These are phyloP conservation scores for Rhaphigaster nebulosa DNA, from an alignment of 2,888 invertebrate genomes.

Conservation along the genomic window DNA sequence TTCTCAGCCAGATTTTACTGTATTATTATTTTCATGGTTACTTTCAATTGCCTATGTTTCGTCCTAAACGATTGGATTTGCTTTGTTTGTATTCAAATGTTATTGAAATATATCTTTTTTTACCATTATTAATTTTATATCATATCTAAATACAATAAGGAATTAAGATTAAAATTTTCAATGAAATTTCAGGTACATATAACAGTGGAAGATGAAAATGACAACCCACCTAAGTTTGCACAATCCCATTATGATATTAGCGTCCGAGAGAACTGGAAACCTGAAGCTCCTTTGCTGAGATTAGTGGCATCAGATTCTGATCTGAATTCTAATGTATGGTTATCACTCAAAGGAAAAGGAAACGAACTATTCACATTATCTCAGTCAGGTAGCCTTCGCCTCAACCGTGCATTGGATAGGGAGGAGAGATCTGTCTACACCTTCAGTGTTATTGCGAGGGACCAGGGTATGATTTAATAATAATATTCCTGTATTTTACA, in stretches of 20 bases:
- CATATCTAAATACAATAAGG: too few relatives aligned
- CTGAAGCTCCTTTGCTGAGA: constrained; percentile 68
- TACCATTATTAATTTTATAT: too few relatives aligned
- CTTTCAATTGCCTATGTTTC: too few relatives aligned
- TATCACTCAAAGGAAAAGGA: constrained; percentile 79
- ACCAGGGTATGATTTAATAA: constrained; percentile 70
- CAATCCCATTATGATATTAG: constrained; percentile 79
- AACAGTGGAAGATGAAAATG: constrained; percentile 87
- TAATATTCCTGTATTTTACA: neutral
- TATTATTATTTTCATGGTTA: too few relatives aligned
- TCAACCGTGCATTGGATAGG: constrained; percentile 77
- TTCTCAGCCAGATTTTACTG: too few relatives aligned
- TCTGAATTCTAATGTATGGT: constrained; percentile 77
- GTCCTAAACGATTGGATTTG: too few relatives aligned
- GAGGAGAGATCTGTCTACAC: constrained; percentile 80
- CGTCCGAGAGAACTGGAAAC: constrained; percentile 82
- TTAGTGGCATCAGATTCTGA: constrained; percentile 53
- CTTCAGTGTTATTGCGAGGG: constrained; percentile 81
- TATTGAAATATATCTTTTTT: too few relatives aligned
- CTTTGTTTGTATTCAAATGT: too few relatives aligned
- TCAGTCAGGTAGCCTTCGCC: constrained; percentile 75
- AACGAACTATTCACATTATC: constrained; percentile 81
- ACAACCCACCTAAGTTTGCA: constrained; percentile 87
- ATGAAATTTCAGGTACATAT: constrained; percentile 73
- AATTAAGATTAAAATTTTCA: neutral